Base-by-base conservation (phyloP, 2,113 vertebrate species). In the Anser brachyrhynchus region DNA sequence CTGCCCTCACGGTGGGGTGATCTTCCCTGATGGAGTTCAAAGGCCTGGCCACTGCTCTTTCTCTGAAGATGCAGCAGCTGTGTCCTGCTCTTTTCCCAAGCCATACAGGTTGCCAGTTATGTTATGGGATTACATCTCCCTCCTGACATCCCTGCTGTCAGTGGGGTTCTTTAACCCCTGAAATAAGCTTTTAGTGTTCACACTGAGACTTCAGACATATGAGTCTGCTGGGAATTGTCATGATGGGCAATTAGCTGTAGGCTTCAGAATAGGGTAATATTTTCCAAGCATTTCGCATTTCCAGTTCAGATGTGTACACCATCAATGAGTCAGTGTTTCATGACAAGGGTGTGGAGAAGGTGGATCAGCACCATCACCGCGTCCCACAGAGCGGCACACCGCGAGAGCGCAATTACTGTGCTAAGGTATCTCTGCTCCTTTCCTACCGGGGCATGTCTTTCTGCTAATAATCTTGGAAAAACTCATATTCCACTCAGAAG, bases 11-110 rank as follows among this genome's bases (percentile, higher is more conserved):
- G 37, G 55, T 76, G 62, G 28, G 59, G 54, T 65, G 62, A 84
- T 91, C 86, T 82, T 87, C 87, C 58, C 49, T 87, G 81, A 79
- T 39, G 23, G 69, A 89, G 72, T 90, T 89, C 91, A 94, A 90
- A 93, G 79, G 82, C 76, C 74, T 79, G 57, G 80, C 44, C 84
- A n/a, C 29, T 54, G 75, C 65, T 87, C 79, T 84, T 91, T 81
- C 77, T 92, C 69, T 91, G 80, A 91, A 86, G 83, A 89, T 73
- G n/a, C 54, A 64, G 54, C n/a, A 89, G 41, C 74, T 54, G 6
- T 54, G 62, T 91, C 84, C 86, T 49, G 6, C 75, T 93, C 81
- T 84, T 61, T 76, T 91, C 66, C 93, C 87, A 79, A 82, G 54
- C 62, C 3, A 5, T 52, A 67, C 46, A 75, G 58, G 74, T 95